phyloP scores from a whole-genome alignment of 2,888 invertebrate species.

The Cataglyphis altisquamis region DNA sequence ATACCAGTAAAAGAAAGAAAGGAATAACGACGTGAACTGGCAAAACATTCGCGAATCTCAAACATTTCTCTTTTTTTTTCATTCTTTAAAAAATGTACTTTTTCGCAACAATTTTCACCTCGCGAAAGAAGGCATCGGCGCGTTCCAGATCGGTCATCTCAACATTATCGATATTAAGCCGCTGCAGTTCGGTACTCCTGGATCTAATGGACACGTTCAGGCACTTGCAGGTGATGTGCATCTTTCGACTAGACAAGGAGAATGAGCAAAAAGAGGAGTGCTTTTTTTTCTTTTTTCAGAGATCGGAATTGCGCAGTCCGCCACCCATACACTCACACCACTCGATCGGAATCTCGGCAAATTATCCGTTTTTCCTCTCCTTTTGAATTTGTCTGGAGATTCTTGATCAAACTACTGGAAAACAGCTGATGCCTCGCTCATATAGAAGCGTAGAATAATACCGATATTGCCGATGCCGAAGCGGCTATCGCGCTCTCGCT shows the following conservation, averaged over 20 bases:
- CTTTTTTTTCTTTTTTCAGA: conserved; percentile 5
- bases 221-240: conserved; percentile 91
- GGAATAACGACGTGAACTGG: neutral
- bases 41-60: neutral
- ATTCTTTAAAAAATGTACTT: neutral
- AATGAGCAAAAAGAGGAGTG: conserved; percentile 18
- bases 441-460: neutral
- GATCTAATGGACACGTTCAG: conserved; percentile 91
- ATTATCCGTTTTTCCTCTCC: neutral
- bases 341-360: neutral
- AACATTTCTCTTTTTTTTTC: neutral
- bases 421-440: neutral
- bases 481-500: neutral
- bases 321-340: neutral
- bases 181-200: conserved; percentile 88
- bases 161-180: conserved; percentile 88
- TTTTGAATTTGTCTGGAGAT: neutral
- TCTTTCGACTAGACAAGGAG: conserved; percentile 64
- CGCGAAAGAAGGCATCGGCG: conserved; percentile 90
- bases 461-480: neutral
- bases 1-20: neutral
- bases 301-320: neutral
- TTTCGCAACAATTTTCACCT: conserved; percentile 86
- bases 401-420: neutral
- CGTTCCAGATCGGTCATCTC: conserved; percentile 88